Evolutionary conservation across 2,888 invertebrate species (phyloP).

Genomic region (Cataglyphis rosenhaueri): DNA sequence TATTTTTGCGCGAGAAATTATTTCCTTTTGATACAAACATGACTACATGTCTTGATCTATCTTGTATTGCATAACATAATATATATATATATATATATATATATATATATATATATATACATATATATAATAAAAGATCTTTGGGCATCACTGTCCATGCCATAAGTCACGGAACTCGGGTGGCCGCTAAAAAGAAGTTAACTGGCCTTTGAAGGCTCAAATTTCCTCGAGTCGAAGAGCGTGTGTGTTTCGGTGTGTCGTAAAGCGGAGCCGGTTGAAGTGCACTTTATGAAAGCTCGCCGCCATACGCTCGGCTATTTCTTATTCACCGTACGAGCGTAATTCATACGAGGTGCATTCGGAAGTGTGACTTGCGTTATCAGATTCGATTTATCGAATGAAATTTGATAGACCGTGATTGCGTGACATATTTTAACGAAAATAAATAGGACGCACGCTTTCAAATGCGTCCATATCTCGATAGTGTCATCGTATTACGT

Average conservation of each 20-base stretch:
- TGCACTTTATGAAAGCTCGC: constrained; percentile 28
- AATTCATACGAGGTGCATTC: constrained; percentile 20
- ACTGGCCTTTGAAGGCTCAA: constrained; percentile 68
- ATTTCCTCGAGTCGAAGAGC: constrained; percentile 63
- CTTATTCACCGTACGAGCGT: constrained; percentile 29
- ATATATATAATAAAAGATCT: constrained; percentile 25
- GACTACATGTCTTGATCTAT: neutral
- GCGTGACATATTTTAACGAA: neutral
- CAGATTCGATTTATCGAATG: neutral
- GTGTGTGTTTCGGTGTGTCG: constrained; percentile 30
- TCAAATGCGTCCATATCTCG: neutral
- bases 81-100: neutral
- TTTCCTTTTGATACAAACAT: neutral
- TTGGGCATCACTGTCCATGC: constrained; percentile 67
- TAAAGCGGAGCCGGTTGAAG: constrained; percentile 30
- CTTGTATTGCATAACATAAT: neutral
- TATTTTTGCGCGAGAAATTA: neutral
- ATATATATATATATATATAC: neutral
- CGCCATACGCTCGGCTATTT: constrained; percentile 44
- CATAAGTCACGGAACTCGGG: constrained; percentile 65
- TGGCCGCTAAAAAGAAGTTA: constrained; percentile 67
- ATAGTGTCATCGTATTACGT: neutral
- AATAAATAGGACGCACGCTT: neutral
- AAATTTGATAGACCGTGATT: neutral
- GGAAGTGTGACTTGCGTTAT: constrained; percentile 17